Evolutionary conservation across 2,113 vertebrate species (phyloP).

Genomic region (Prionailurus viverrinus): DNA sequence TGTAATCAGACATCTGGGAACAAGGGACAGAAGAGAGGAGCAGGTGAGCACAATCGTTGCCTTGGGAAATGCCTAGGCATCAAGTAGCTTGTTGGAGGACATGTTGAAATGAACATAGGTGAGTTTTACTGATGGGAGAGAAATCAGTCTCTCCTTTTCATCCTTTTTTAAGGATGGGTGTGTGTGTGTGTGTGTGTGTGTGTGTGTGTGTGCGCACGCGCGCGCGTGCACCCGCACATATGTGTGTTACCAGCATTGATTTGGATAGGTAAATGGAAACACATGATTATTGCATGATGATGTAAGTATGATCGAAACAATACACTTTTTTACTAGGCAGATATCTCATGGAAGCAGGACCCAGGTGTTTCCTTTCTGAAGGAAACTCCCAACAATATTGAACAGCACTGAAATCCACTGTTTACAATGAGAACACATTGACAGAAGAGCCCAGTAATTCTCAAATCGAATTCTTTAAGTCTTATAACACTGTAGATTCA

Average conservation of each 20-base stretch:
- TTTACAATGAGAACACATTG: conserved; percentile 42
- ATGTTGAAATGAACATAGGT: neutral
- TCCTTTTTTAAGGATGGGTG: neutral
- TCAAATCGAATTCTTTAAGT: conserved; percentile 59
- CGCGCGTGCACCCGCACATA: neutral
- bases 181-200: neutral
- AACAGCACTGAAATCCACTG: conserved; percentile 37
- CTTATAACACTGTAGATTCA: conserved; percentile 36
- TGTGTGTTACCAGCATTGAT: neutral
- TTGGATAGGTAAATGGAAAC: conserved; percentile 67
- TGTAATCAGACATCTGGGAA: neutral
- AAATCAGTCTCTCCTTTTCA: neutral
- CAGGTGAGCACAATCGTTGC: neutral
- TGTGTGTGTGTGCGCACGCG: neutral
- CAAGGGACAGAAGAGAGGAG: neutral
- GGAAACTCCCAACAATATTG: conserved; percentile 53
- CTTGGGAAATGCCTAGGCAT: neutral
- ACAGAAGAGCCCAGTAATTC: conserved; percentile 34
- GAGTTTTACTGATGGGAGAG: neutral
- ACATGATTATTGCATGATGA: neutral
- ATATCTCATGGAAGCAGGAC: conserved; percentile 33
- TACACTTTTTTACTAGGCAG: neutral
- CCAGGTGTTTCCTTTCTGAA: conserved; percentile 79
- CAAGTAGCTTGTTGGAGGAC: neutral
- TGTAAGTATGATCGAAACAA: conserved; percentile 62